Evolutionary conservation across 2,888 invertebrate species (phyloP), one percentile per base, ranked within the genome.

Genomic region (Pachycephus smyrnensis): DNA sequence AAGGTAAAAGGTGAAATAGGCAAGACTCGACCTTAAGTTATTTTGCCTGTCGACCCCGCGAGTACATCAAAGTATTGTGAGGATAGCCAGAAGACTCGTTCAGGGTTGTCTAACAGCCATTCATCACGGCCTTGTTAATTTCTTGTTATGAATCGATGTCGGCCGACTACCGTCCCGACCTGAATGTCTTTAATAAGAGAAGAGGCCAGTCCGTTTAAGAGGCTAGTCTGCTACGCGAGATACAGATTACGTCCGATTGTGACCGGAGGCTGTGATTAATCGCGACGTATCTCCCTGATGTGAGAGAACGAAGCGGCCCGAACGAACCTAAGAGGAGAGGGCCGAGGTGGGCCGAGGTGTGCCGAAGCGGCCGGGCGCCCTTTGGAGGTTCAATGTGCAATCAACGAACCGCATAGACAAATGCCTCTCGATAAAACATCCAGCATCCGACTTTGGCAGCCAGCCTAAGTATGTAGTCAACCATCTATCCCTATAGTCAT

Each of bases 101-200:
- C 77, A 73, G 77, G 77, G 73, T 77, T 73, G 73, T 71, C 76
- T 76, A 71, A 15, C 11, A 69, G 75, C 75, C 80, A 86, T 87
- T 86, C 81, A 84, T 87, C 86, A 85, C 80, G 80, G 76, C 79
- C 87, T 86, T 84, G 87, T 87, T 87, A 84, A 86, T 87, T 84
- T 82, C 82, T 83, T 81, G 76, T 86, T 84, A 84, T 82, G 81
- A 84, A 86, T 85, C 83, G 83, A 83, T 81, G 82, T 81, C 78
- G 75, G 76, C 79, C 80, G 79, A 81, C 84, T 81, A 82, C 83
- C 79, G 78, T 77, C 77, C 73, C 82, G 82, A 81, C 75, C 82
- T 83, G 83, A 86, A 86, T 85, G 82, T 84, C 81, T 84, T 83
- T 83, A 84, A 86, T 86, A 84, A 86, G 81, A 81, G 81, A 79